phyloP scores from a whole-genome alignment of 2,797 vertebrate genomes.

The Bryconaethiops microstoma region DNA sequence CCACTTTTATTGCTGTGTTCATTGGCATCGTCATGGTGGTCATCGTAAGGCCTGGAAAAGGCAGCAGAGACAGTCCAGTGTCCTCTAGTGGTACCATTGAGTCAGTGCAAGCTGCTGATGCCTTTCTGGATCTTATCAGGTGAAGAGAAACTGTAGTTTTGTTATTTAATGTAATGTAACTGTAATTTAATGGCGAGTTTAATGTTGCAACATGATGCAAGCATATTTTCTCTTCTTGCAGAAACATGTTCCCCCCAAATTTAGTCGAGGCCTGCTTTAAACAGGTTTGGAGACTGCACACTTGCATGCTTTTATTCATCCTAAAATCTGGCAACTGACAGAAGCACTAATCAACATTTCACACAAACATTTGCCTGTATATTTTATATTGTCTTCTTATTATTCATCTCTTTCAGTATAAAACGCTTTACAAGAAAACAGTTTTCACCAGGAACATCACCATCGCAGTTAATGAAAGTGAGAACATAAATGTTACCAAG shows the following conservation, averaged over 20 bases:
- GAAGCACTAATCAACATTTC: neutral
- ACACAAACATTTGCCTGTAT: neutral
- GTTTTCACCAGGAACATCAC: conserved; percentile 80
- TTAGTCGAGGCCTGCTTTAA: conserved; percentile 97
- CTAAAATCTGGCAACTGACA: neutral
- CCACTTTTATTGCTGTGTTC: conserved; percentile 93
- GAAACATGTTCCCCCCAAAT: conserved; percentile 98
- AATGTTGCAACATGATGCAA: neutral
- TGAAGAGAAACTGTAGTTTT: conserved; percentile 55
- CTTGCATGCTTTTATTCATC: neutral
- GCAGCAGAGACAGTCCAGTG: conserved; percentile 84
- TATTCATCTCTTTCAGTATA: conserved; percentile 83
- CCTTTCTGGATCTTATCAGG: conserved; percentile 95
- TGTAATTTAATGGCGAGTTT: neutral
- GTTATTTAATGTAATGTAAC: no score
- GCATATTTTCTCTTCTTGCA: conserved; percentile 61
- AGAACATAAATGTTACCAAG: conserved; percentile 76
- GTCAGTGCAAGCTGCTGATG: conserved; percentile 88
- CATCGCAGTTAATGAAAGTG: conserved; percentile 71
- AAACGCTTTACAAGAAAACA: conserved; percentile 90
- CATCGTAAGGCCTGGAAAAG: conserved; percentile 91
- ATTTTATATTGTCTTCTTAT: neutral
- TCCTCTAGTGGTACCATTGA: conserved; percentile 81
- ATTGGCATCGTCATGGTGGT: conserved; percentile 93
- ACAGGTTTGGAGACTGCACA: conserved; percentile 81